Conservation (phyloP, 2,888 invertebrate genomes). For the Caenorhabditis becei region DNA sequence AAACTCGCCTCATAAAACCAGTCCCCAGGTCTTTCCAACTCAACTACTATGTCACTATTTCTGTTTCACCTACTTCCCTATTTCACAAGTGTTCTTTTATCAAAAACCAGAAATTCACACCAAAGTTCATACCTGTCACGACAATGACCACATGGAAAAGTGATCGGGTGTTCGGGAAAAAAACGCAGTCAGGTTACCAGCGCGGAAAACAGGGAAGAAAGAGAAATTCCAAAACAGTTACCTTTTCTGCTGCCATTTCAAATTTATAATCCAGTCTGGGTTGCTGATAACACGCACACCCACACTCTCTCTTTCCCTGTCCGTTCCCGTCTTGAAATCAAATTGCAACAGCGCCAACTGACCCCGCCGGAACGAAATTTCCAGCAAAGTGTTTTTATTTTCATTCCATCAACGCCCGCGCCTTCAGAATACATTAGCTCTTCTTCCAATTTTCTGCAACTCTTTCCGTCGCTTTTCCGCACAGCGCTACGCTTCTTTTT, state of each 20-base stretch:
- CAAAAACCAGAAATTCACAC: slow-evolving; percentile 3
- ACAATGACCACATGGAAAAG: background rate
- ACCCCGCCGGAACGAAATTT: no score
- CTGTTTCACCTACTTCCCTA: background rate
- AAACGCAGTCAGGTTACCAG: background rate
- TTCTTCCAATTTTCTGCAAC: slow-evolving; percentile 37
- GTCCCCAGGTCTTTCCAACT: slow-evolving; percentile 19
- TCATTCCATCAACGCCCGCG: slow-evolving; percentile 27
- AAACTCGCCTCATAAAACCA: slow-evolving; percentile 39
- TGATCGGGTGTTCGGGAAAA: background rate
- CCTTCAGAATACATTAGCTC: slow-evolving; percentile 51
- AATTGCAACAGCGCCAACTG: background rate
- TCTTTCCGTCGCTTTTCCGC: slow-evolving; percentile 39
- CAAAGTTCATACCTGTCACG: background rate
- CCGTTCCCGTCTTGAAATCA: slow-evolving; percentile 5
- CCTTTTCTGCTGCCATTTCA: slow-evolving; percentile 15
- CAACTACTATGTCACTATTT: slow-evolving; percentile 28
- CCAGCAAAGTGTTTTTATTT: slow-evolving; percentile 18
- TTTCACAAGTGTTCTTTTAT: slow-evolving; percentile 11
- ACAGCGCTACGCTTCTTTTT: slow-evolving; percentile 10
- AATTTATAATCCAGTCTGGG: slow-evolving; percentile 42
- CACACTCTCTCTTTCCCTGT: slow-evolving; percentile 10
- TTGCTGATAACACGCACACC: slow-evolving; percentile 33
- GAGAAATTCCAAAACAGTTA: slow-evolving; percentile 26
- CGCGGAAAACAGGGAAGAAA: background rate